phyloP scores from a whole-genome alignment of 2,113 vertebrate species.

The Pygoscelis antarcticus region DNA sequence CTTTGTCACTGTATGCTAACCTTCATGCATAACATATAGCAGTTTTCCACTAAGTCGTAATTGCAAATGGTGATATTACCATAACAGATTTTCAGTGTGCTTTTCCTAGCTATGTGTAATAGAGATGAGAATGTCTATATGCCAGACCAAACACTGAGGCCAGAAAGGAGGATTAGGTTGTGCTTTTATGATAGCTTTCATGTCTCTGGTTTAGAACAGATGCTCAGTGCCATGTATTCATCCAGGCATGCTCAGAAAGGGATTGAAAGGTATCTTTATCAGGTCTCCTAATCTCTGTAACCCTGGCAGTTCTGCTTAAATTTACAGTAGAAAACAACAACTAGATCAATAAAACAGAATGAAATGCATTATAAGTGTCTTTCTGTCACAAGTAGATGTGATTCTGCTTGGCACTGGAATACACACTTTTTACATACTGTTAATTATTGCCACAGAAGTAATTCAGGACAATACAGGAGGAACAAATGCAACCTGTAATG shows the following conservation, averaged over 20 bases:
- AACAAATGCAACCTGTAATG: neutral
- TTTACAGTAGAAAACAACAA: conserved; percentile 27
- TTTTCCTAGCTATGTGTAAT: neutral
- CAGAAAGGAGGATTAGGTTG: neutral
- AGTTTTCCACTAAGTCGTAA: neutral
- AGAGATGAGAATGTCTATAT: neutral
- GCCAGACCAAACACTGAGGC: neutral
- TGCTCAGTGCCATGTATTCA: neutral
- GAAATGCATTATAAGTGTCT: neutral
- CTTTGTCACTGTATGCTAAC: neutral
- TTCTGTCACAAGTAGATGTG: neutral
- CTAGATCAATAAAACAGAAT: neutral
- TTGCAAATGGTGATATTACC: neutral
- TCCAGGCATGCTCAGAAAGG: neutral
- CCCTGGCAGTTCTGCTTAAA: neutral
- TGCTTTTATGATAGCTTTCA: neutral
- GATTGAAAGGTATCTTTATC: conserved; percentile 30
- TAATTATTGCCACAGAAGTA: neutral
- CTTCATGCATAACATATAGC: neutral
- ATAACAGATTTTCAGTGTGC: neutral
- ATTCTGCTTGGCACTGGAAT: neutral
- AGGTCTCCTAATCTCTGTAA: neutral
- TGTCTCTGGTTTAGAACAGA: neutral
- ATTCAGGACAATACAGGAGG: neutral
- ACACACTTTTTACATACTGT: neutral